Evolutionary conservation across 37 sponge, comb jelly and placozoan genomes (phyloP), one percentile per base, ranked within the genome.

Genomic region (Halichondria panicea): DNA sequence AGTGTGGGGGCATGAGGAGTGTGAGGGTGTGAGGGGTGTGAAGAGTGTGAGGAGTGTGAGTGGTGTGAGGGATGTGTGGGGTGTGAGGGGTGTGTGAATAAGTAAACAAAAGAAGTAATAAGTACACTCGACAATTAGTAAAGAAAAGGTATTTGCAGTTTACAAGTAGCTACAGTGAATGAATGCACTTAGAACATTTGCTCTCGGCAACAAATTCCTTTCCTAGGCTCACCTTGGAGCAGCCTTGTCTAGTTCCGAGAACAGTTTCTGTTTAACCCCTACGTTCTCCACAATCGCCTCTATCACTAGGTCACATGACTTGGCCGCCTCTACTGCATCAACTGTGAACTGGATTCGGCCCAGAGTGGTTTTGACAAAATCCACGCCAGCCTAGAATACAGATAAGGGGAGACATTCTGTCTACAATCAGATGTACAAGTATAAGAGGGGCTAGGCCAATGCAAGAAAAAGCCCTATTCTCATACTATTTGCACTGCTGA

Each of bases 251-350:
- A 97, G 82, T 28, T 77, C 75, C 7, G 70, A 35, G 63, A 97
- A 97, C 22, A 97, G 82, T 41, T 85, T 48, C 45, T 91, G 89
- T 54, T 97, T 97, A 15, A 81, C 55, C 0, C 28, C 81, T 56
- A 97, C 82, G 64, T 97, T 88, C 79, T 97, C 97, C 0, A 97
- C 85, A 56, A 97, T 97, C 48, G 97, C 97, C 64, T 97, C 97
- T 34, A 97, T 74, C 55, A 97, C 84, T 0, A 97, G 79, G 64
- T 97, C 92, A 77, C 72, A 71, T 18, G 62, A 30, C 41, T 50
- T 43, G 28, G 48, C 80, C 24, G 63, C 57, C 27, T 70, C 78
- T 27, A 21, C 62, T 11, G 65, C 33, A 48, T 79, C 81, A 1
- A 38, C 43, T 0, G 77, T 44, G 50, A 54, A 75, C 32, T 33